A percentile compares a stretch with the other conserved stretches of the same genome.
These are phyloP conservation scores for Stomatorhinus walkeri DNA, from an alignment of 2,797 vertebrate genomes.

Conservation along the genomic window DNA sequence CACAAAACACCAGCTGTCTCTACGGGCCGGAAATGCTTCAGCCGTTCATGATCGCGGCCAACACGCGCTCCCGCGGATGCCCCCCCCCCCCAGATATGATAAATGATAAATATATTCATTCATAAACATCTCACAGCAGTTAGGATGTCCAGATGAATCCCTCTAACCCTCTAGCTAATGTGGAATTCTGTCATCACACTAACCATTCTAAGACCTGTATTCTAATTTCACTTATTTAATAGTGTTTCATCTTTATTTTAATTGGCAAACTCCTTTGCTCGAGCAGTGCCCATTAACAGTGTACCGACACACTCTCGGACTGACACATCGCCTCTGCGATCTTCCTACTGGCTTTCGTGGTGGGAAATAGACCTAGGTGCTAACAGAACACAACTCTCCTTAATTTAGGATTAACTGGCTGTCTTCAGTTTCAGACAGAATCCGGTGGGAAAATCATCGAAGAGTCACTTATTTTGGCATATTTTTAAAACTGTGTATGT, in stretches of 20 bases:
- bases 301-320: background rate
- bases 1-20: background rate
- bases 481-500: background rate
- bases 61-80: background rate
- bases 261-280: background rate
- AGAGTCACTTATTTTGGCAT: background rate
- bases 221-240: background rate
- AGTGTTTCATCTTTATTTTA: background rate
- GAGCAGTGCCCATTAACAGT: background rate
- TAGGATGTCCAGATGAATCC: background rate
- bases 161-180: background rate
- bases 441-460: background rate
- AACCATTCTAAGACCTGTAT: background rate
- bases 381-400: background rate
- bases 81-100: background rate
- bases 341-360: background rate
- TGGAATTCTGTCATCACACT: background rate
- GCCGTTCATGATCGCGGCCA: background rate
- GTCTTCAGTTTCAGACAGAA: background rate
- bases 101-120: background rate
- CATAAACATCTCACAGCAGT: constrained; percentile 8
- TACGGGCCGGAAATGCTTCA: constrained; percentile 1
- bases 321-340: background rate
- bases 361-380: too few species aligned
- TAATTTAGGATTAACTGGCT: background rate